Percentiles rank a stretch among this genome's conserved stretches.
phyloP scores from a whole-genome alignment of 1,140 invertebrate species.

The Samia ricini region DNA sequence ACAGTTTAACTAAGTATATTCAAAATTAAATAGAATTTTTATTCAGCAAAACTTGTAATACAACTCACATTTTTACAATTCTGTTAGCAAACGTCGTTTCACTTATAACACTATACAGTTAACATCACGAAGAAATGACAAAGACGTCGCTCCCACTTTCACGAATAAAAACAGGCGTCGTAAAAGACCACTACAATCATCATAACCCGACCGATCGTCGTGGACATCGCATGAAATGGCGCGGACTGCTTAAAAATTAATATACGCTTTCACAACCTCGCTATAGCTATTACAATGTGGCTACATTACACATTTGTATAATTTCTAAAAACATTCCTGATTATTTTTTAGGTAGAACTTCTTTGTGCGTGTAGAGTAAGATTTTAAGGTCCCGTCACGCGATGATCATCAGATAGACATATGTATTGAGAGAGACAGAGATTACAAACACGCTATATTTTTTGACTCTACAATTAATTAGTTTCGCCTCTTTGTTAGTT shows the following conservation, averaged over 20 bases:
- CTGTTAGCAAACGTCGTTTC: conserved; percentile 40
- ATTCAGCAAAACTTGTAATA: conserved; percentile 6
- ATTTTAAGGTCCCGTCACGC: too few species aligned
- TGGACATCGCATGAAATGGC: conserved; percentile 33
- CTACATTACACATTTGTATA: conserved; percentile 7
- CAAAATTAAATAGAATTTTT: too few species aligned
- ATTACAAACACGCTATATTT: too few species aligned
- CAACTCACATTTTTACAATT: conserved; percentile 40
- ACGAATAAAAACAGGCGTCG: conserved; percentile 55
- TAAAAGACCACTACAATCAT: conserved; percentile 72
- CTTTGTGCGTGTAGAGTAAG: too few species aligned
- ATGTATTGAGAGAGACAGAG: too few species aligned
- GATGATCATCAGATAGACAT: too few species aligned
- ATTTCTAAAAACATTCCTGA: neutral
- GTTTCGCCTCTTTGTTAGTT: too few species aligned
- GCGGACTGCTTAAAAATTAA: conserved; percentile 50
- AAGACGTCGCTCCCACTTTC: conserved; percentile 41
- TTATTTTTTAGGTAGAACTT: too few species aligned
- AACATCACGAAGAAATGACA: conserved; percentile 40
- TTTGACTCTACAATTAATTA: too few species aligned
- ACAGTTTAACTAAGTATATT: too few species aligned
- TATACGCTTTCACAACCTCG: conserved; percentile 18
- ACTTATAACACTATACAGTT: conserved; percentile 41
- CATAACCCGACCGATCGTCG: conserved; percentile 43
- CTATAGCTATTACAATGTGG: conserved; percentile 10